Conservation (phyloP, 2,888 invertebrate species). For the Eilema griseolum region DNA sequence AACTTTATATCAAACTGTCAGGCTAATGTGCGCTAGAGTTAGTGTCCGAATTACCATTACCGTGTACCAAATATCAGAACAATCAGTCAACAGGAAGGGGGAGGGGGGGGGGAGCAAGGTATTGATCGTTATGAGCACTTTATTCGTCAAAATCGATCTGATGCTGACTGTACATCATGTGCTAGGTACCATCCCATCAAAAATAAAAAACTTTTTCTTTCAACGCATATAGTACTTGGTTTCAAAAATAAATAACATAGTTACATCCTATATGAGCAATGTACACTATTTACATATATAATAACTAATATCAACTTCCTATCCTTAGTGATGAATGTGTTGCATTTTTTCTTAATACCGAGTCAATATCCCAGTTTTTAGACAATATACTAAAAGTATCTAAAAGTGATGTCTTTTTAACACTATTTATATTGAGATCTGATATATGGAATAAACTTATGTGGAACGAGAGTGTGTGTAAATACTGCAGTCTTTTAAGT, state of each 20-base stretch:
- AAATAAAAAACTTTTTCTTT: conserved; percentile 38
- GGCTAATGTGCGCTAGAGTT: too few species aligned
- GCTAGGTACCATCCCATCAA: too few species aligned
- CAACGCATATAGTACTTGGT: conserved; percentile 72
- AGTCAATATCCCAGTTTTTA: conserved; percentile 73
- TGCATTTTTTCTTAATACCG: conserved; percentile 67
- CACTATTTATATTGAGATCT: conserved; percentile 67
- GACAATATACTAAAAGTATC: conserved; percentile 67
- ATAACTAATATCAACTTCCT: conserved; percentile 56
- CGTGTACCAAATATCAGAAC: too few species aligned
- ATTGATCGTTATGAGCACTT: too few species aligned
- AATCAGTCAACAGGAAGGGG: too few species aligned
- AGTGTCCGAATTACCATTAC: too few species aligned
- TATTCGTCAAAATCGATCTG: too few species aligned
- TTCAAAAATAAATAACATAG: conserved; percentile 78
- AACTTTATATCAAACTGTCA: too few species aligned
- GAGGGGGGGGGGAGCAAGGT: too few species aligned
- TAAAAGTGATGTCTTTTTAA: conserved; percentile 61
- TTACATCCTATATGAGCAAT: conserved; percentile 75
- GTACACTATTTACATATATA: conserved; percentile 81
- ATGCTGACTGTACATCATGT: too few species aligned
- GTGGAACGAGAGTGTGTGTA: conserved; percentile 73
- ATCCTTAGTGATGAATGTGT: conserved; percentile 49
- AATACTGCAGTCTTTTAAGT: conserved; percentile 73
- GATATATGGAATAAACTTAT: conserved; percentile 72